Evolutionary conservation across 2,797 vertebrate genomes (phyloP).

Genomic region (Apodemus agrarius): DNA sequence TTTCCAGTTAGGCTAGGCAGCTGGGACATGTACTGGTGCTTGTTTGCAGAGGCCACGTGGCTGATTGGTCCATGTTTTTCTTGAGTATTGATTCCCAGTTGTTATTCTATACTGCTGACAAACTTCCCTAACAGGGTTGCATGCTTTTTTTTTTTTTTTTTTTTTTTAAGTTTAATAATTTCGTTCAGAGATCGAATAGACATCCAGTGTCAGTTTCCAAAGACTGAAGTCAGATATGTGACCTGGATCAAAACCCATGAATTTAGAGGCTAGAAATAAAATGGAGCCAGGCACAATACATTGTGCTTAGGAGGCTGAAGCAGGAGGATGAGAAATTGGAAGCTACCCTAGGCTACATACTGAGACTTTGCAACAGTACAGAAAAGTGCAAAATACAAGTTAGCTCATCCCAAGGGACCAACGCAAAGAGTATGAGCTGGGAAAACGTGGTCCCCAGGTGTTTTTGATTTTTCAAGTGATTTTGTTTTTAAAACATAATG

Average conservation of each 20-base stretch:
- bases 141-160: constrained; percentile 26
- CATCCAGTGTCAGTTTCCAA: constrained; percentile 41
- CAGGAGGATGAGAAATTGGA: neutral
- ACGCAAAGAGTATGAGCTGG: neutral
- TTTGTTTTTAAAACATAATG: neutral
- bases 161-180: constrained; percentile 47
- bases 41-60: neutral
- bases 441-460: neutral
- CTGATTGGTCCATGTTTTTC: constrained; percentile 8
- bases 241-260: neutral
- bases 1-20: neutral
- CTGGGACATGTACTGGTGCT: constrained; percentile 67
- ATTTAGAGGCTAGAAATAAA: constrained; percentile 48
- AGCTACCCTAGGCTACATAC: neutral
- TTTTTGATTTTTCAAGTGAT: constrained; percentile 1
- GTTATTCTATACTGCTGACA: neutral
- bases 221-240: constrained; percentile 35
- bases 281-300: neutral
- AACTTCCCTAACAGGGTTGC: neutral
- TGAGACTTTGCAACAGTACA: neutral
- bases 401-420: neutral
- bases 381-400: neutral
- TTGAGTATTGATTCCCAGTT: constrained; percentile 34
- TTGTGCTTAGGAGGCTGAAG: neutral
- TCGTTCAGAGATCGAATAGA: constrained; percentile 44